phyloP scores from a whole-genome alignment of 2,888 invertebrate species.

The Rotaria sp. region DNA sequence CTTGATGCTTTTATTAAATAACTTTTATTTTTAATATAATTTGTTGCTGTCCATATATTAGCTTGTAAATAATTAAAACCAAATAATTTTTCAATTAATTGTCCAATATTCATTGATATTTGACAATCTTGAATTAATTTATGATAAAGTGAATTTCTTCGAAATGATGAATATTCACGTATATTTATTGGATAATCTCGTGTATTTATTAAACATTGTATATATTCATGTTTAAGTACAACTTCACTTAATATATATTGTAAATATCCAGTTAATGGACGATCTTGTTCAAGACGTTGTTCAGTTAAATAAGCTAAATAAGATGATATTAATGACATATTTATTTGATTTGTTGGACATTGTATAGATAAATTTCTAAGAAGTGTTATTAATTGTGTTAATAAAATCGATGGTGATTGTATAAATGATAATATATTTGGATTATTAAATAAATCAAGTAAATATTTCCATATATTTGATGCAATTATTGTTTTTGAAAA shows the following conservation, averaged over 20 bases:
- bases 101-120: slow-evolving; percentile 17
- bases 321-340: neutral
- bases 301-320: slow-evolving; percentile 11
- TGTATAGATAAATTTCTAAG: slow-evolving; percentile 1
- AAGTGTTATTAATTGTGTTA: slow-evolving; percentile 12
- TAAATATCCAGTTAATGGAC: neutral
- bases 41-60: slow-evolving; percentile 2
- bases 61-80: slow-evolving; percentile 30
- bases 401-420: neutral
- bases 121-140: neutral
- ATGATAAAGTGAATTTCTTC: neutral
- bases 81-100: slow-evolving; percentile 26
- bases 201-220: slow-evolving; percentile 19
- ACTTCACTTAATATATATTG: slow-evolving; percentile 30
- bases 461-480: neutral
- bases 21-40: slow-evolving; percentile 9
- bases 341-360: slow-evolving; percentile 12
- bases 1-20: neutral
- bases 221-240: slow-evolving; percentile 4
- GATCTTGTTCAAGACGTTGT: neutral
- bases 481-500: neutral
- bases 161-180: neutral
- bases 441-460: neutral
- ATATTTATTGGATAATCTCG: neutral
- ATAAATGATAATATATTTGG: neutral